These are phyloP conservation scores for rabbit (Oryctolagus cuniculus) DNA, from an alignment of 2,113 vertebrate genomes.

Conservation along the genomic window mOryCun1.1 NC_091442.1:79099501-79100000, in stretches of 20 bases:
- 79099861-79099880: conserved; percentile 77
- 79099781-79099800: conserved; percentile 84
- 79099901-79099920: conserved; percentile 77
- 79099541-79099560: conserved; percentile 92
- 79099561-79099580: conserved; percentile 89
- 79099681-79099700: conserved; percentile 92
- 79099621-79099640: conserved; percentile 91
- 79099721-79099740: conserved; percentile 87
- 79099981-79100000: conserved; percentile 65
- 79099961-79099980: conserved; percentile 76
- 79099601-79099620: conserved; percentile 92
- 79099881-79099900: conserved; percentile 79
- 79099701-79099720: conserved; percentile 88
- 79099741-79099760: conserved; percentile 39
- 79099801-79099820: conserved; percentile 83
- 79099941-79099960: conserved; percentile 79
- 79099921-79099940: conserved; percentile 76
- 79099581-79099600: conserved; percentile 90
- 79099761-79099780: conserved; percentile 85
- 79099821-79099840: conserved; percentile 77
- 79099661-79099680: conserved; percentile 94
- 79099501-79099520: conserved; percentile 93
- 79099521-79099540: conserved; percentile 94
- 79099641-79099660: conserved; percentile 93
- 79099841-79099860: conserved; percentile 74